Conservation (phyloP, 2,797 vertebrate genomes). For the Melanotaenia boesemani region DNA sequence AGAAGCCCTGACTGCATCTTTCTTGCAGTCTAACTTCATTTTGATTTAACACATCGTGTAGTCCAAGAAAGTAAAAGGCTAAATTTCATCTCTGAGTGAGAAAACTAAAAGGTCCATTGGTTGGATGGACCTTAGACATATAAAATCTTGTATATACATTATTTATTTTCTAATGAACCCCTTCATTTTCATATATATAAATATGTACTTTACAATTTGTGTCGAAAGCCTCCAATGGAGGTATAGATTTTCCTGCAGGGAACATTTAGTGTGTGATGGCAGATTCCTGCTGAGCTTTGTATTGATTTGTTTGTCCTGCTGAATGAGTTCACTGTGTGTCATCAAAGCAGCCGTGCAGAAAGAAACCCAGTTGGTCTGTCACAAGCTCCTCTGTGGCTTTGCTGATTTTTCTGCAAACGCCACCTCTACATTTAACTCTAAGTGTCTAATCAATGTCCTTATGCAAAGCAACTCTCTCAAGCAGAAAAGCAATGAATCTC, state of each 20-base stretch:
- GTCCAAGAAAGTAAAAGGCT: constrained; percentile 27
- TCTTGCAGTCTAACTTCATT: constrained; percentile 6
- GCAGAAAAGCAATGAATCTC: constrained; percentile 27
- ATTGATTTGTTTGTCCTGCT: constrained; percentile 50
- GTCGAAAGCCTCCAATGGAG: neutral
- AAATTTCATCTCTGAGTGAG: constrained; percentile 36
- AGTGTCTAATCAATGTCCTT: constrained; percentile 41
- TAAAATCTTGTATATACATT: neutral
- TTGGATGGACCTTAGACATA: neutral
- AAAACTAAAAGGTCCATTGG: neutral
- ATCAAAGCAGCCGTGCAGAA: constrained; percentile 48
- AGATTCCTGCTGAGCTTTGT: constrained; percentile 32
- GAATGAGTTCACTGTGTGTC: constrained; percentile 48
- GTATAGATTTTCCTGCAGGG: constrained; percentile 24
- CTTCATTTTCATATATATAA: constrained; percentile 1
- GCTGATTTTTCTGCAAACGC: constrained; percentile 14
- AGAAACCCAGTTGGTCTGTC: constrained; percentile 28
- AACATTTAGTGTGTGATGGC: neutral
- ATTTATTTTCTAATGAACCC: neutral
- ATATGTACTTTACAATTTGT: constrained; percentile 6
- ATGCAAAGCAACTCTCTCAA: constrained; percentile 30
- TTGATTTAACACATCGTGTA: constrained; percentile 11
- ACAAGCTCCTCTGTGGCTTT: constrained; percentile 3
- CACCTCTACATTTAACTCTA: constrained; percentile 20
- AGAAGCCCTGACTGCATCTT: neutral